Evolutionary conservation across 2,797 vertebrate genomes (phyloP), one percentile per base, ranked within the genome.

Genomic region (Aviceda leuphotes): DNA sequence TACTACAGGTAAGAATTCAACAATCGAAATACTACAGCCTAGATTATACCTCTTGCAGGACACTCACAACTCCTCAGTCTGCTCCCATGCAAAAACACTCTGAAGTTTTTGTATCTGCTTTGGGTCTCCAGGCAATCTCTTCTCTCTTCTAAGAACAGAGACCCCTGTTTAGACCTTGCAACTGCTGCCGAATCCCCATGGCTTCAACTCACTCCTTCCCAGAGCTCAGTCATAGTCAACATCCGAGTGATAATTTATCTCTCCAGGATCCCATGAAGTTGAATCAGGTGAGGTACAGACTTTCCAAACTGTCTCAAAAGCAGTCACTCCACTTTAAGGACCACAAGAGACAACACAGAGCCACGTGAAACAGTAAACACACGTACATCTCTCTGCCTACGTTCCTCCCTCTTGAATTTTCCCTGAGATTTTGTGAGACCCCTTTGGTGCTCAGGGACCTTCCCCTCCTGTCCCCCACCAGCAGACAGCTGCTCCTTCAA

Each of bases 391-490:
- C 74, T 77, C 89, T 74, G 44, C 33, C 76, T 65, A 15, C 1
- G 0, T 30, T 72, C 54, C 46, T 58, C 62, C 55, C 39, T 79
- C n/a, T 8, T 31, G 46, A 83, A 58, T 92, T 46, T 72, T 89
- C 52, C 44, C 74, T 26, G 37, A 82, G 76, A 65, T 86, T 90
- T 46, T 82, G 37, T 21, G 50, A 90, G 58, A 76, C n/a, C 54
- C 6, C 21, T 72, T 52, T 43, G 76, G 11, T 68, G 61, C 46
- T 49, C 16, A 49, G 68, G 49, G 70, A 61, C 16, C 20, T 90
- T 68, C 14, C 8, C 11, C 7, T 44, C 39, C 24, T 0, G 0
- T 59, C 37, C 24, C n/a, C 13, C 1, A 3, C 9, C 66, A 87
- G 59, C 43, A 62, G 31, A 61, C 30, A 82, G 39, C 19, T 11